These are phyloP conservation scores for Zoanthus gigantus DNA, from an alignment of 92 coral and sea anemone species.

Conservation along the genomic window DNA sequence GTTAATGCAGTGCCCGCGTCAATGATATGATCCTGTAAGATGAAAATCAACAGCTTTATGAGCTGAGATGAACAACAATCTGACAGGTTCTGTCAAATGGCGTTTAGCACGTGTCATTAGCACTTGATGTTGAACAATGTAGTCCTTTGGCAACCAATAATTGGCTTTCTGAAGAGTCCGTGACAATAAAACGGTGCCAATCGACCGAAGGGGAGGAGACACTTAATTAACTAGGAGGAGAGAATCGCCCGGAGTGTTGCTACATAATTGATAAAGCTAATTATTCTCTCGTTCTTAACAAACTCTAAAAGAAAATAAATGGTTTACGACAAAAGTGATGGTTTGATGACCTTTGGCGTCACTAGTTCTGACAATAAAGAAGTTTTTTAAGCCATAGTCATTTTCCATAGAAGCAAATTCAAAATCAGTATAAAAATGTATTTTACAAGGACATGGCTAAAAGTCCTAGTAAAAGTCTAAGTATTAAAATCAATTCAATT, in stretches of 20 bases:
- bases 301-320: conserved; percentile 49
- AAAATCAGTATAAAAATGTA: background rate
- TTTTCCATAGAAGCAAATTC: background rate
- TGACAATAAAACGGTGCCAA: conserved; percentile 58
- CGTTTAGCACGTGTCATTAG: conserved; percentile 84
- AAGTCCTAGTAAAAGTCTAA: background rate
- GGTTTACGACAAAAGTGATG: conserved; percentile 40
- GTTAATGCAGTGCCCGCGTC: background rate
- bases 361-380: conserved; percentile 22
- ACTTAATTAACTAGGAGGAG: conserved; percentile 91
- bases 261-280: conserved; percentile 72
- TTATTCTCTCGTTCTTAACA: conserved; percentile 63
- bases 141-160: conserved; percentile 68
- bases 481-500: background rate
- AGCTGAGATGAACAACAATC: conserved; percentile 27
- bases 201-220: conserved; percentile 87
- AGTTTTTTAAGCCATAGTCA: conserved; percentile 15
- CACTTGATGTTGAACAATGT: conserved; percentile 57
- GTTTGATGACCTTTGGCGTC: conserved; percentile 47
- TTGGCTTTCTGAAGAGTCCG: conserved; percentile 49
- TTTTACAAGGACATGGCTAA: background rate
- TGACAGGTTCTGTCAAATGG: conserved; percentile 21
- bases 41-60: conserved; percentile 43
- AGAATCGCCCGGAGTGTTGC: conserved; percentile 81
- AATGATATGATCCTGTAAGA: conserved; percentile 24